phyloP scores from a whole-genome alignment of 2,888 invertebrate species.

The Mythimna lalbum region DNA sequence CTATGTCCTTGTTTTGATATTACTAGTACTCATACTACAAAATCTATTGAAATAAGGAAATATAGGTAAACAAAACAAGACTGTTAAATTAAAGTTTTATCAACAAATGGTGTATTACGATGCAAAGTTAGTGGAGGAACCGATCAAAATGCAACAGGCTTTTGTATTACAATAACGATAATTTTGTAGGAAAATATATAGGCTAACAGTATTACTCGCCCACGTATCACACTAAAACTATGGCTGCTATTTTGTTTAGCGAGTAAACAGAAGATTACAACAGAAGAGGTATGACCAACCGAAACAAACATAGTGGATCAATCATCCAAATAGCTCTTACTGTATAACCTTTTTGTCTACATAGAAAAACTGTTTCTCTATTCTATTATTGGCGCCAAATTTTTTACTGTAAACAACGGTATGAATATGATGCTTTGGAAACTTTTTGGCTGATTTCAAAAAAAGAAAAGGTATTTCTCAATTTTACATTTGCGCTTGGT shows the following conservation, averaged over 20 bases:
- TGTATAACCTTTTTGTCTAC: conserved; percentile 42
- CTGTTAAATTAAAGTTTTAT: conserved; percentile 32
- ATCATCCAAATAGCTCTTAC: conserved; percentile 25
- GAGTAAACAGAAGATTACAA: conserved; percentile 20
- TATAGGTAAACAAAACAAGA: conserved; percentile 16
- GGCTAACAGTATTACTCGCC: conserved; percentile 74
- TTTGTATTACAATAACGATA: conserved; percentile 64
- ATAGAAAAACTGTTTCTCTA: conserved; percentile 42
- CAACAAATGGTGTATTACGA: conserved; percentile 17
- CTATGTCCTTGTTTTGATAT: conserved; percentile 15
- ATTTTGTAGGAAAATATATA: conserved; percentile 75
- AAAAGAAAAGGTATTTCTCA: too few relatives aligned
- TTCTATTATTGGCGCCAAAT: conserved; percentile 17
- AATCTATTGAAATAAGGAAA: conserved; percentile 22
- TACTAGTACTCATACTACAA: conserved; percentile 15
- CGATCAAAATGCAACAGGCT: conserved; percentile 37
- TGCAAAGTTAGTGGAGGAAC: conserved; percentile 18
- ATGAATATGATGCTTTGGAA: conserved; percentile 21
- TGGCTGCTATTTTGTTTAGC: conserved; percentile 65
- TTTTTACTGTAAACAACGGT: conserved; percentile 42
- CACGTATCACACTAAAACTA: conserved; percentile 71
- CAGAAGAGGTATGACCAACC: neutral
- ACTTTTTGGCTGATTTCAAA: neutral
- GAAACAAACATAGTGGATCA: conserved; percentile 18
- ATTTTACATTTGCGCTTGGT: too few relatives aligned